phyloP scores from a whole-genome alignment of 2,888 invertebrate species.

The Julus scanicus region DNA sequence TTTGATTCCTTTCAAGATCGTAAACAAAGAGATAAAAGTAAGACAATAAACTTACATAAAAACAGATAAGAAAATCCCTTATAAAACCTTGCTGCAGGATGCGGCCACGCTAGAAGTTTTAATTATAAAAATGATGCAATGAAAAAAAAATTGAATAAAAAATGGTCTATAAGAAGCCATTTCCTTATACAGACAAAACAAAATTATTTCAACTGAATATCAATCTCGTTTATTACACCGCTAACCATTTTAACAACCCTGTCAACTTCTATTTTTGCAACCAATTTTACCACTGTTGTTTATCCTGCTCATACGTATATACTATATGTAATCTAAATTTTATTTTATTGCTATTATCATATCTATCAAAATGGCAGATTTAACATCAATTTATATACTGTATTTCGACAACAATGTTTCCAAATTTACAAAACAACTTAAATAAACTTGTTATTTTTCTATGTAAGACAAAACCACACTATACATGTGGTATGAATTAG shows the following conservation, averaged over 20 bases:
- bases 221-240: background rate
- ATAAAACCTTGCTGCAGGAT: background rate
- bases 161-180: background rate
- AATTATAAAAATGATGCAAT: conserved; percentile 32
- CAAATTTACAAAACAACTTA: too few relatives aligned
- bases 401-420: too few relatives aligned
- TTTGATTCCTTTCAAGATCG: conserved; percentile 26
- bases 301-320: background rate
- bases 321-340: background rate
- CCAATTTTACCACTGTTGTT: background rate
- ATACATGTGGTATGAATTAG: too few relatives aligned
- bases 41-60: conserved; percentile 25
- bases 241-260: background rate
- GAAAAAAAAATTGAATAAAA: background rate
- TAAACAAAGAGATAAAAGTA: conserved; percentile 17
- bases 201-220: background rate
- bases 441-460: too few relatives aligned
- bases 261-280: background rate
- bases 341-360: background rate
- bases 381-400: background rate
- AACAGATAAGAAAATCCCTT: background rate
- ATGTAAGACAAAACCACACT: too few relatives aligned
- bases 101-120: background rate
- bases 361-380: background rate
- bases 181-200: conserved; percentile 3